Conservation (phyloP, 2,888 invertebrate species). For the Eupithecia pulchellata region DNA sequence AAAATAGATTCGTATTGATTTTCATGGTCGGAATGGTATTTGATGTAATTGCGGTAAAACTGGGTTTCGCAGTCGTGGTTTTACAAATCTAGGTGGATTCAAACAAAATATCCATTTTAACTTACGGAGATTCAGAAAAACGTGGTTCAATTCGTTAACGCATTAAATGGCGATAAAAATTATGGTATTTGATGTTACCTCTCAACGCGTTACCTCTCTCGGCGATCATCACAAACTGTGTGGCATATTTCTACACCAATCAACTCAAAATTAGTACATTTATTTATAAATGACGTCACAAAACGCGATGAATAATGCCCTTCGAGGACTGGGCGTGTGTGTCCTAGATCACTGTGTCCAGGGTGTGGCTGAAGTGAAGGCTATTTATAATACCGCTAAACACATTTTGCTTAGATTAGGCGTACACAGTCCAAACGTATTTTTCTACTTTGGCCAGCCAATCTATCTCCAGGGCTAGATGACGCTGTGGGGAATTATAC, state of each 20-base stretch:
- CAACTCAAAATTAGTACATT: too few species aligned
- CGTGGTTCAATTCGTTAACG: too few species aligned
- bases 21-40: slow-evolving; percentile 15
- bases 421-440: neutral
- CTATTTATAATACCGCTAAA: slow-evolving; percentile 1
- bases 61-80: neutral
- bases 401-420: neutral
- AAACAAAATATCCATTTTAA: too few species aligned
- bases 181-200: too few species aligned
- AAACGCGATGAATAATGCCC: neutral
- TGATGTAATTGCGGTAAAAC: neutral
- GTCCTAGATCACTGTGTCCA: neutral
- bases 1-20: slow-evolving; percentile 34
- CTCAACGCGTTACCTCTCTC: too few species aligned
- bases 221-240: neutral
- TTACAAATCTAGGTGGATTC: too few species aligned
- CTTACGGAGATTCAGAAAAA: too few species aligned
- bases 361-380: slow-evolving; percentile 10
- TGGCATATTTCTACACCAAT: too few species aligned
- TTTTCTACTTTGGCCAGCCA: too few species aligned
- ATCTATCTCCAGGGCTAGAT: neutral
- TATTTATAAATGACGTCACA: slow-evolving; percentile 1
- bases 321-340: slow-evolving; percentile 6
- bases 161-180: too few species aligned
- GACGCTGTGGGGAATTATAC: neutral